Percentiles rank a stretch among this genome's conserved stretches.
Conservation (phyloP, 2,797 vertebrate genomes). For the Diplodus sargus region DNA sequence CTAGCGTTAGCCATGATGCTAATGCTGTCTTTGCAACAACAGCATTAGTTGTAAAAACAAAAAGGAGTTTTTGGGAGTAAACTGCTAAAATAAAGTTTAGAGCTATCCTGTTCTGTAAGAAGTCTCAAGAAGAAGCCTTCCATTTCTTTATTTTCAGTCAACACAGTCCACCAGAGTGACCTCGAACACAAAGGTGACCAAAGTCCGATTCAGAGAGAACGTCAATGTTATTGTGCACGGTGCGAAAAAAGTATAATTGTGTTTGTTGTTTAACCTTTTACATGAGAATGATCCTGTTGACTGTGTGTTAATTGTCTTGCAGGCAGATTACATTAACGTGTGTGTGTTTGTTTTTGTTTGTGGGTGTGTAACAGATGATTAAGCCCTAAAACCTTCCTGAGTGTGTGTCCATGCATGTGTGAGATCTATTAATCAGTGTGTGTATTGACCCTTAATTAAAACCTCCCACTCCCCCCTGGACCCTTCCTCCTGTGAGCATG, state of each 20-base stretch:
- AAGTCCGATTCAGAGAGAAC: not conserved
- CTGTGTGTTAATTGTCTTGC: conserved; percentile 21
- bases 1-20: too few species aligned
- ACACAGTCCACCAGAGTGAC: not conserved
- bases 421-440: conserved; percentile 69
- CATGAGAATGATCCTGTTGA: not conserved
- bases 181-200: not conserved
- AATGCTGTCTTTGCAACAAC: too few species aligned
- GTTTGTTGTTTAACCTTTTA: conserved; percentile 23
- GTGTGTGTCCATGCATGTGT: not conserved
- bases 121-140: conserved; percentile 5
- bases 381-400: conserved; percentile 47
- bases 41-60: too few species aligned
- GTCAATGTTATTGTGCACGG: not conserved
- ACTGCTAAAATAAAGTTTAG: not conserved
- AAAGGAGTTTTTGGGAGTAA: not conserved
- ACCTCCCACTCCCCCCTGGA: conserved; percentile 53
- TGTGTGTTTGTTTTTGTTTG: conserved; percentile 2
- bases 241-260: not conserved
- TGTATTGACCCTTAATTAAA: conserved; percentile 74
- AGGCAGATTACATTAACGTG: conserved; percentile 6
- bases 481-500: conserved; percentile 17
- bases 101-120: not conserved
- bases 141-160: conserved; percentile 33
- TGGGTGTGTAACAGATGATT: conserved; percentile 36